phyloP scores from a whole-genome alignment of 2,113 vertebrate species.

The Rhinogobius similis region DNA sequence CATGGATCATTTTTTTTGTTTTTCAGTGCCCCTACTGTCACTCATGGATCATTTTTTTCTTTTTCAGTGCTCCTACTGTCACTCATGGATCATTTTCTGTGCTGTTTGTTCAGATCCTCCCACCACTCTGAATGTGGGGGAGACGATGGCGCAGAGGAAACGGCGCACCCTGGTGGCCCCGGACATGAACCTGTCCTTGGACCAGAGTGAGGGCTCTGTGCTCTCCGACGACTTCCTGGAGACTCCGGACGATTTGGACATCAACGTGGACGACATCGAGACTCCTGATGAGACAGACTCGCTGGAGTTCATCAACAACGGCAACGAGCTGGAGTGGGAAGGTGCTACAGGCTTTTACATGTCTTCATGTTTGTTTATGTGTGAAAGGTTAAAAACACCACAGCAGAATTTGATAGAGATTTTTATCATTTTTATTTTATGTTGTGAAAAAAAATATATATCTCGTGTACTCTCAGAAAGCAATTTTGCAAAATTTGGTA shows the following conservation, averaged over 20 bases:
- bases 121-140: conserved; percentile 80
- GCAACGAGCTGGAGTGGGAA: conserved; percentile 96
- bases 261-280: conserved; percentile 96
- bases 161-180: conserved; percentile 91
- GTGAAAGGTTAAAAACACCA: neutral
- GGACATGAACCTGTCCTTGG: conserved; percentile 94
- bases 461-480: too few species aligned
- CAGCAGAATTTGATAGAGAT: neutral
- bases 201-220: conserved; percentile 93
- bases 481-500: too few species aligned
- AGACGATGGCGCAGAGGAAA: conserved; percentile 77
- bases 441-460: too few species aligned
- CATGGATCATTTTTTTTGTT: neutral
- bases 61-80: too few species aligned
- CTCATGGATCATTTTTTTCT: neutral
- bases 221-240: conserved; percentile 92
- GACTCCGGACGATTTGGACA: conserved; percentile 92
- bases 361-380: neutral
- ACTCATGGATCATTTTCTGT: neutral
- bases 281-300: conserved; percentile 96
- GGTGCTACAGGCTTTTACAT: conserved; percentile 76
- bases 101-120: conserved; percentile 81
- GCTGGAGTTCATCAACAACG: conserved; percentile 89
- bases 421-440: neutral
- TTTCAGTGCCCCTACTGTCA: too few species aligned